Evolutionary conservation across 2,113 vertebrate species (phyloP).

Genomic region (Psittacara wagleri): DNA sequence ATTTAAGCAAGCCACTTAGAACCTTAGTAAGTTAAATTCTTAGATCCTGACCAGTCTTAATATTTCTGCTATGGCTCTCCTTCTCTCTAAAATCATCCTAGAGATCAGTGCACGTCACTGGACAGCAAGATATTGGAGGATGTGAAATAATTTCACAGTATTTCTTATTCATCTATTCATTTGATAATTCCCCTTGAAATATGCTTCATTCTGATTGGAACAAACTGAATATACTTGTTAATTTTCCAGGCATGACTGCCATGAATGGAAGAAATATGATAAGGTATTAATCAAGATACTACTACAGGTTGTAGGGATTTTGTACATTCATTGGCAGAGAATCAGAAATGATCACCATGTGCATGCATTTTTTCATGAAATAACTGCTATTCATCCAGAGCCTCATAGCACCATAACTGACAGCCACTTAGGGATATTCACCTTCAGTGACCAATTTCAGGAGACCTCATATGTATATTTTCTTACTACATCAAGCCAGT

Average conservation of each 20-base stretch:
- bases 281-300: not conserved
- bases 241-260: not conserved
- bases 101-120: not conserved
- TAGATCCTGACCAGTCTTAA: not conserved
- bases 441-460: not conserved
- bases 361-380: not conserved
- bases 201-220: not conserved
- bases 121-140: not conserved
- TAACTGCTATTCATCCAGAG: not conserved
- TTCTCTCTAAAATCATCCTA: not conserved
- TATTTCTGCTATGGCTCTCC: not conserved
- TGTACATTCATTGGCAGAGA: not conserved
- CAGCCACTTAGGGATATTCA: not conserved
- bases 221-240: not conserved
- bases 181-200: not conserved
- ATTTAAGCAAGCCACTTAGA: not conserved
- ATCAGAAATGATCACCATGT: not conserved
- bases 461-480: not conserved
- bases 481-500: not conserved
- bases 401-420: not conserved
- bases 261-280: not conserved
- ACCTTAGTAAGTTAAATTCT: not conserved
- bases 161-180: not conserved
- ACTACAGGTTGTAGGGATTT: not conserved
- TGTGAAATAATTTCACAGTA: not conserved